Evolutionary conservation across 2,113 vertebrate genomes (phyloP), one percentile per base, ranked within the genome.

Genomic region (Procavia capensis): DNA sequence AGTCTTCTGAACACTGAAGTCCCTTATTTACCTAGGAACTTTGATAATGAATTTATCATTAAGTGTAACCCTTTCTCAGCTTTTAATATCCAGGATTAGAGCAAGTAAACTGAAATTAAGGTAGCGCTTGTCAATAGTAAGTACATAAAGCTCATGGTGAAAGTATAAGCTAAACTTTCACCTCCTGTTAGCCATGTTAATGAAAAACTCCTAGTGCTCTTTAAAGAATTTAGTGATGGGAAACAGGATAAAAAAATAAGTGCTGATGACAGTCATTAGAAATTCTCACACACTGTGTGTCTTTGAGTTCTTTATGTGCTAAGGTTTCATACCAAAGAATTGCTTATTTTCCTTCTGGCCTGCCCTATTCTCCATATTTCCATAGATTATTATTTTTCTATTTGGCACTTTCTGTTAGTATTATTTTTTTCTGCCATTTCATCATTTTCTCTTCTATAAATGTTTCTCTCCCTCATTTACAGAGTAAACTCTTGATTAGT

Each of bases 171-270:
- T 59, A 59, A 86, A 64, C 2, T 31, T 90, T 66, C 8, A 74
- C 7, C 94, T 85, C 17, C 11, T 34, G 31, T 92, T 59, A n/a
- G 39, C 63, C 13, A 6, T 94, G 20, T 80, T 91, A 85, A 81
- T 74, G 81, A 89, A 45, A 22, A 91, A 70, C 59, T 1, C 25
- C 31, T 72, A 72, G 10, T 43, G 70, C 50, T 64, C 34, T 34
- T 88, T 94, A 91, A 90, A 87, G 78, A 88, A 94, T 41, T 36
- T 34, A 90, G 24, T 72, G 63, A 19, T 86, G 10, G 20, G 57
- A 88, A 74, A 70, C 11, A 91, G 14, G 31, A 75, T 75, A 34
- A 92, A 93, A 80, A 91, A 54, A 9, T n/a, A 72, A 70, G 31
- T 25, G 11, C 64, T 85, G 20, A n/a, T 45, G 9, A 54, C 50